A percentile compares a stretch with the other conserved stretches of the same genome.
Conservation (phyloP, 30 jellyfish, hydroid and myxozoan species). For the Pelagia noctiluca region DNA sequence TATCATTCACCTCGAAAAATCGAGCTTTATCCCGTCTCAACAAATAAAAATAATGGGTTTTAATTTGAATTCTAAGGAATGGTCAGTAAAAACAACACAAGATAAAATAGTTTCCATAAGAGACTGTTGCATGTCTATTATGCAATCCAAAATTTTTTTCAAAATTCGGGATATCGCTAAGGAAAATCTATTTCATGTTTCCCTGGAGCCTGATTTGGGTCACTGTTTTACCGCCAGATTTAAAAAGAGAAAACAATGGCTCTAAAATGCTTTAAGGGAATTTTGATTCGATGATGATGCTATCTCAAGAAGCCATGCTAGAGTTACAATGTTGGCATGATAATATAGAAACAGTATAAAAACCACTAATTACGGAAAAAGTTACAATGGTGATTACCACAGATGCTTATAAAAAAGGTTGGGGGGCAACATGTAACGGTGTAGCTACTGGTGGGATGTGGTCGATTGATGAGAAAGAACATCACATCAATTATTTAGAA, state of each 20-base stretch:
- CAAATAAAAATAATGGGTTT: not conserved
- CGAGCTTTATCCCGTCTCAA: not conserved
- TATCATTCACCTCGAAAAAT: constrained; percentile 11
- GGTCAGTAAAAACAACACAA: not conserved
- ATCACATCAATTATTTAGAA: constrained; percentile 17
- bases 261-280: not conserved
- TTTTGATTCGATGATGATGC: not conserved
- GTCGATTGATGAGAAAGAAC: constrained; percentile 14
- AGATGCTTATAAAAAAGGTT: constrained; percentile 26
- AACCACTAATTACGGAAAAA: not conserved
- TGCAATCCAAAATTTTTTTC: not conserved
- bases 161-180: not conserved
- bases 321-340: not conserved
- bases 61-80: not conserved
- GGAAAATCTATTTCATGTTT: not conserved
- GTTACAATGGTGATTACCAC: not conserved
- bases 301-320: not conserved
- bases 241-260: not conserved
- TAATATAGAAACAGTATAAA: not conserved
- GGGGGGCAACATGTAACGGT: constrained; percentile 32
- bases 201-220: not conserved
- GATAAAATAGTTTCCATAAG: not conserved
- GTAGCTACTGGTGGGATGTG: constrained; percentile 14
- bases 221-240: not conserved
- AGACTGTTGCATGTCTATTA: not conserved